Base-by-base conservation (phyloP, 2,888 invertebrate species). In the Limnephilus lunatus region DNA sequence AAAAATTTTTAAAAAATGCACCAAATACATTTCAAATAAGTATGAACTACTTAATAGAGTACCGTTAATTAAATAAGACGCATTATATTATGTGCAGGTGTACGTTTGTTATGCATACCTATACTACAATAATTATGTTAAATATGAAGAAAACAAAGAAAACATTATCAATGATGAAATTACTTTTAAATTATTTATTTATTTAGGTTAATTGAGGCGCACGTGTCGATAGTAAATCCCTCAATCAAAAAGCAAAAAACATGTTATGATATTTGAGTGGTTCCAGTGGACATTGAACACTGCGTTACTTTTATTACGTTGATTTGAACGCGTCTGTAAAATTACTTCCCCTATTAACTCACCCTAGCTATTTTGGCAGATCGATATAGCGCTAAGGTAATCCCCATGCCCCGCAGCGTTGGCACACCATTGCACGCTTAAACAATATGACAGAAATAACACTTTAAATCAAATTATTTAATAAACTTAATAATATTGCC, bases 381-480 rank as follows among this genome's bases (percentile, higher is more conserved):
- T 93, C 93, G 93, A 93, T 93, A 93, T 92, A 86, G 92, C 89
- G 91, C 90, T 88, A 92, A 90, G 92, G 92, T 68, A 91, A 91
- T 88, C 86, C 81, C 91, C 88, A 85, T 91, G 92, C 85, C 31
- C 44, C 85, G 30, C 32, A 91, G 3, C 85, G 88, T 92, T 93
- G 93, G 92, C 92, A 92, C 92, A 91, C 91, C 35, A 89, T 90
- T 31, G 81, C 30, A n/a, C 12, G 31, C 80, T 88, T 85, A 39
- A 44, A 53, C 89, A 68, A n/a, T 39, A 68, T 3, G 12, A 15
- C 44, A 88, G 68, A 30, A 44, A 39, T 39, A 5, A n/a, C 30
- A 32, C 39, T 85, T 85, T 7, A 30, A 39, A 68, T n/a, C 19
- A 30, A 35, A 80, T 80, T 83, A 85, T 30, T 81, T 53, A 53